Evolutionary conservation across 1,140 invertebrate species (phyloP).

Genomic region (Nomia melanderi): DNA sequence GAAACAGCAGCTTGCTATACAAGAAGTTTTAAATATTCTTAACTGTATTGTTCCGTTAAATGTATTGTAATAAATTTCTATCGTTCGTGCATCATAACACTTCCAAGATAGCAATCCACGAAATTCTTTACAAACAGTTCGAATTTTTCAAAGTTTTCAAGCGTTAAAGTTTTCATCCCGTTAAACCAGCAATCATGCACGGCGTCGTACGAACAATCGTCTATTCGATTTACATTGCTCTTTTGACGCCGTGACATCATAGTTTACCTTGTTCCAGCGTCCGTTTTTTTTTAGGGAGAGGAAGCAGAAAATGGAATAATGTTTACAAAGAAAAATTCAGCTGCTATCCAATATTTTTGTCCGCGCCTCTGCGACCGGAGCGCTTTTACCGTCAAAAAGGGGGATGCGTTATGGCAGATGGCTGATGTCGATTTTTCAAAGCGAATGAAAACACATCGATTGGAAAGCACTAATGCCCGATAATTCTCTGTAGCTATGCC

Average conservation of each 20-base stretch:
- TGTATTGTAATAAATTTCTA: too few relatives aligned
- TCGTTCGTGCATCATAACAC: too few relatives aligned
- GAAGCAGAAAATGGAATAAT: slow-evolving; percentile 23
- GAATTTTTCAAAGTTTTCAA: too few relatives aligned
- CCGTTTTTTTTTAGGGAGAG: slow-evolving; percentile 22
- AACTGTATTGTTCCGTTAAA: too few relatives aligned
- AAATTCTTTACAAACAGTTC: too few relatives aligned
- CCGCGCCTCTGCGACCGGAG: neutral
- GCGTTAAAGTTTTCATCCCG: too few relatives aligned
- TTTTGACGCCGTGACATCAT: neutral
- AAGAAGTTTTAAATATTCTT: too few relatives aligned
- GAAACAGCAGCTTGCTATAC: too few relatives aligned
- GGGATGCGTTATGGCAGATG: too few relatives aligned
- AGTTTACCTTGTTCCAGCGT: too few relatives aligned
- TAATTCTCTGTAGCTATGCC: slow-evolving; percentile 38
- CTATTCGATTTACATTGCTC: neutral
- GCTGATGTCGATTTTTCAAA: slow-evolving; percentile 5
- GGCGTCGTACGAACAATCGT: neutral
- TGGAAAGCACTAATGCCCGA: slow-evolving; percentile 37
- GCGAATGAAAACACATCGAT: slow-evolving; percentile 35
- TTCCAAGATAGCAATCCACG: too few relatives aligned
- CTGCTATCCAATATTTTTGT: neutral
- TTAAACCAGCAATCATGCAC: neutral
- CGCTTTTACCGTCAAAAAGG: neutral
- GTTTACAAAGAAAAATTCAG: slow-evolving; percentile 19